These are phyloP conservation scores for Stenodera caucasica DNA, from an alignment of 2,888 invertebrate genomes.

Conservation along the genomic window DNA sequence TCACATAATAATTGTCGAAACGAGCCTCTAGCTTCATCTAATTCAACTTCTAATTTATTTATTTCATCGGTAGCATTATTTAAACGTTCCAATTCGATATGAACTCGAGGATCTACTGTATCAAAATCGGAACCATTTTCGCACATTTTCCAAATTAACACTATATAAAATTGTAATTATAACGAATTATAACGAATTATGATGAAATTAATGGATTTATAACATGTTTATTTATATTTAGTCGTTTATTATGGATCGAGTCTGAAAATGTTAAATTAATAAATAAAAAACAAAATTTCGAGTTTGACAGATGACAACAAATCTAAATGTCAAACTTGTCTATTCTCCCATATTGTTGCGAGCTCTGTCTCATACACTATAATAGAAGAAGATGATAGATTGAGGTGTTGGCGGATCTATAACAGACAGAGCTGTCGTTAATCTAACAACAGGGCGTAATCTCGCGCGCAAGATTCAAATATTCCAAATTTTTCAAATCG, in stretches of 20 bases:
- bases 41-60: slow-evolving; percentile 85
- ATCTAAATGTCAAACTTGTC: slow-evolving; percentile 15
- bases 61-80: slow-evolving; percentile 92
- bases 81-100: slow-evolving; percentile 85
- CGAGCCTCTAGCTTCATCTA: slow-evolving; percentile 82
- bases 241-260: no score
- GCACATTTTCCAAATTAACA: slow-evolving; percentile 54
- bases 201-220: neutral
- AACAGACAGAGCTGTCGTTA: no score
- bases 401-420: neutral
- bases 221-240: neutral
- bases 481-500: neutral
- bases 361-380: neutral
- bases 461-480: neutral
- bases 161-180: slow-evolving; percentile 9
- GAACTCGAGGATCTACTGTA: slow-evolving; percentile 80
- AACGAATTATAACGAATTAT: no score
- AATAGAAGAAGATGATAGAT: neutral
- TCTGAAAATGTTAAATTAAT: neutral
- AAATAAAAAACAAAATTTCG: slow-evolving; percentile 25
- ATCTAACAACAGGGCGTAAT: neutral
- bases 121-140: slow-evolving; percentile 65
- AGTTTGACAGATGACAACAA: slow-evolving; percentile 20
- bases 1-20: slow-evolving; percentile 82
- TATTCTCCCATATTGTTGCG: no score